Evolutionary conservation across 2,797 vertebrate species (phyloP), one percentile per base, ranked within the genome.

Genomic region (Semaprochilodus insignis): DNA sequence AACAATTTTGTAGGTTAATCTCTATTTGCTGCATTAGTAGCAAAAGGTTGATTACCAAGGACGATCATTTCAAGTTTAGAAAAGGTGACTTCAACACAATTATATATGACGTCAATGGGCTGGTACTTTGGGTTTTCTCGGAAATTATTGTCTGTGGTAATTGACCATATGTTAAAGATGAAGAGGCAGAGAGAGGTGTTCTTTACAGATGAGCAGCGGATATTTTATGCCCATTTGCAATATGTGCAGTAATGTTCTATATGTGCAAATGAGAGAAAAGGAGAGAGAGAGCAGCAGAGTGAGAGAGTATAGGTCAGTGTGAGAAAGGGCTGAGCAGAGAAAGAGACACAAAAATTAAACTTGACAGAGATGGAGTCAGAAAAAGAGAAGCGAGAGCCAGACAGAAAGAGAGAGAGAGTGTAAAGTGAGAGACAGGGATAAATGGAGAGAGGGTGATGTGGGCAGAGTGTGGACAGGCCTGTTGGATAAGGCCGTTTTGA

Each of bases 401-500:
- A 19, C 48, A 52, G 23, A 19, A 3, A 73, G 27, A 65, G 14
- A 7, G 5, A 31, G 51, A 54, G 5, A 21, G 51, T 16, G 44
- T 55, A 16, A 54, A 55, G 23, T 51, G 44, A 67, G 44, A 66
- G 63, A 17, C 10, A 74, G 63, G 36, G 54, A 34, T 55, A 21
- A 34, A 69, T n/a, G 3, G 54, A 34, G 17, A 55, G 51, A 74
- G 17, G 17, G 21, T 11, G 25, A 54, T 31, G 71, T n/a, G 34
- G 54, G 55, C 27, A 59, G 27, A 21, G 17, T n/a, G 27, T 14
- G 21, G 31, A 36, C 72, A 52, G 54, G 31, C 27, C 51, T 10
- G 40, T 74, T 83, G 88, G 87, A 77, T 21, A 83, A 90, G 90
- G 90, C 90, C 91, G 90, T 91, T 92, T 92, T 90, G 89, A 91